Evolutionary conservation across 1,140 invertebrate species (phyloP), one percentile per base, ranked within the genome.

Genomic region (Drosophila rufa): DNA sequence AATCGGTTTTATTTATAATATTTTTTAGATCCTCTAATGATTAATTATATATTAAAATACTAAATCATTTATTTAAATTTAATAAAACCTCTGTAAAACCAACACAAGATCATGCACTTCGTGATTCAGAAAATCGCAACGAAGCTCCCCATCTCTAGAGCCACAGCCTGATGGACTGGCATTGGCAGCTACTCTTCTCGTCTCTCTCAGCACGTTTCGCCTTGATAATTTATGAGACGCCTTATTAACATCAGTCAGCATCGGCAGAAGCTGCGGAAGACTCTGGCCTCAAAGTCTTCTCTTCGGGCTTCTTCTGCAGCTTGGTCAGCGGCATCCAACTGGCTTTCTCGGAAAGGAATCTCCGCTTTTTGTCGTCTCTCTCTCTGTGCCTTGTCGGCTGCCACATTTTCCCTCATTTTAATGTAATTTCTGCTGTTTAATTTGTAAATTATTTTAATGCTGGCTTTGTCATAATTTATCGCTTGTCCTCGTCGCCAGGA

Each of bases 161-260:
- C 25, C 3, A 0, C 4, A 17, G 22, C 19, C 68, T 42, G 68
- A 45, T 64, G 50, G 38, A 50, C 19, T 70, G 65, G 50, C 77
- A 73, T 65, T 83, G 75, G 58, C 75, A 62, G 73, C 62, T n/a
- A 38, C 57, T 61, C 74, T 76, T 56, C 71, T 58, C 67, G 56
- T 62, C 66, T 75, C 66, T 77, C 61, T 75, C 82, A 56, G 79
- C 83, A 86, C 83, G 83, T 86, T 86, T 83, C 57, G 85, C 82
- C 75, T 78, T 85, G 85, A 90, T 90, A 90, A 90, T 90, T 90
- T 90, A 90, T 90, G 85, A 91, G 85, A 90, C 85, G 85, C 85
- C 85, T 90, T 90, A 90, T 90, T 90, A 90, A 90, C 85, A 90
- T 90, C 85, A 90, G 81, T 79, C 85, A 82, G 79, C 58, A 74